Percentiles rank a stretch among this genome's conserved stretches.
Conservation (phyloP, 2,888 invertebrate species). For the Eugnorisma glareosa region DNA sequence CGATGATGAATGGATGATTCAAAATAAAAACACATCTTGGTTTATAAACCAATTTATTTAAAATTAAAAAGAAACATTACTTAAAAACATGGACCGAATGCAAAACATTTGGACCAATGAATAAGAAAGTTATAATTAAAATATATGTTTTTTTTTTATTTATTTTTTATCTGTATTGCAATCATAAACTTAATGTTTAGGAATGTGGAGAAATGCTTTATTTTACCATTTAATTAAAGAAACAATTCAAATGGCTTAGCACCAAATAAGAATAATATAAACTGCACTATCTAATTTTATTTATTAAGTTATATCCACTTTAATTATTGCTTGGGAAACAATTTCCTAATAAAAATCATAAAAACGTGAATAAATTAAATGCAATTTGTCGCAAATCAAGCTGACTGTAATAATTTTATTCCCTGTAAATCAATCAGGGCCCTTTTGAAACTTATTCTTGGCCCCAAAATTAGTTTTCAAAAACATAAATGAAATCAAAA, state of each 20-base stretch:
- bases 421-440: conserved; percentile 43
- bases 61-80: conserved; percentile 64
- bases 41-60: conserved; percentile 67
- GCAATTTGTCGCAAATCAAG: conserved; percentile 16
- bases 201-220: conserved; percentile 75
- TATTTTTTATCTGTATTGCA: conserved; percentile 19
- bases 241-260: conserved; percentile 59
- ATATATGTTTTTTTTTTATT: conserved; percentile 21
- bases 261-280: conserved; percentile 53
- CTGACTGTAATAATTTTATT: conserved; percentile 30
- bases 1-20: not conserved
- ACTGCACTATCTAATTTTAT: conserved; percentile 41
- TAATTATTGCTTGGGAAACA: conserved; percentile 50
- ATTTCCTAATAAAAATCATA: conserved; percentile 5
- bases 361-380: conserved; percentile 7
- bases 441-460: not conserved
- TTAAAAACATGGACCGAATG: conserved; percentile 54
- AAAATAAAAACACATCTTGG: conserved; percentile 50
- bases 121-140: conserved; percentile 43
- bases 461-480: conserved; percentile 7
- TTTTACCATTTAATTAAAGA: conserved; percentile 23
- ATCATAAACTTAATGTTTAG: conserved; percentile 56
- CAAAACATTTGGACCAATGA: conserved; percentile 48
- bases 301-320: conserved; percentile 24
- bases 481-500: conserved; percentile 11